phyloP scores from a whole-genome alignment of 2,113 vertebrate genomes.

The Probosciger aterrimus region DNA sequence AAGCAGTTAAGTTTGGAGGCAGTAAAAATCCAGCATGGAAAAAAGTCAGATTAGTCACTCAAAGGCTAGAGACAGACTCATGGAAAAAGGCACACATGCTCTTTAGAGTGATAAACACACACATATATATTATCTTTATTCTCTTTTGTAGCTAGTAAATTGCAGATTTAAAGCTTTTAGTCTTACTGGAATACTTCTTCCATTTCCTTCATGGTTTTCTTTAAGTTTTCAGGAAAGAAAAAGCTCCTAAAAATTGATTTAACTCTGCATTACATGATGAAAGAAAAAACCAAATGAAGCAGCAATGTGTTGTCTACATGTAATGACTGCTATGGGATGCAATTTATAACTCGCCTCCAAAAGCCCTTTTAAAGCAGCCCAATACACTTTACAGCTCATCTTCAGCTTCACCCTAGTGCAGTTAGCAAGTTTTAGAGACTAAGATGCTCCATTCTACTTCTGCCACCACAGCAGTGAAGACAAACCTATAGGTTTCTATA shows the following conservation, averaged over 20 bases:
- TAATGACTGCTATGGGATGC: neutral
- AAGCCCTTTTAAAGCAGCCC: neutral
- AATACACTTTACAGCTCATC: neutral
- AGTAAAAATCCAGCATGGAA: neutral
- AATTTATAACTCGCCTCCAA: neutral
- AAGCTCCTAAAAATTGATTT: neutral
- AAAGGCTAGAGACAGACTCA: neutral
- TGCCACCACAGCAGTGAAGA: neutral
- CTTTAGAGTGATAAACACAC: neutral
- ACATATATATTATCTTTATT: neutral
- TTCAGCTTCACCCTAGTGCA: neutral
- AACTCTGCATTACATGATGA: accelerated
- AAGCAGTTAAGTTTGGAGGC: conserved; percentile 36
- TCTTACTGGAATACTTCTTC: neutral
- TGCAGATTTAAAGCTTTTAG: neutral
- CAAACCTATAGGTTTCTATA: neutral
- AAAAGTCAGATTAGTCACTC: neutral
- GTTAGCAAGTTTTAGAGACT: neutral
- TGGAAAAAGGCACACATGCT: neutral
- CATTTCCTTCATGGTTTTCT: neutral
- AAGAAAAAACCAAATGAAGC: neutral
- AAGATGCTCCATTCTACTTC: neutral
- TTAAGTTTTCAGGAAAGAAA: neutral
- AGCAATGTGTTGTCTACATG: neutral
- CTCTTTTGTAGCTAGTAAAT: neutral